Evolutionary conservation across 2,113 vertebrate species (phyloP), one percentile per base, ranked within the genome.

Genomic region (Daphoenositta chrysoptera): DNA sequence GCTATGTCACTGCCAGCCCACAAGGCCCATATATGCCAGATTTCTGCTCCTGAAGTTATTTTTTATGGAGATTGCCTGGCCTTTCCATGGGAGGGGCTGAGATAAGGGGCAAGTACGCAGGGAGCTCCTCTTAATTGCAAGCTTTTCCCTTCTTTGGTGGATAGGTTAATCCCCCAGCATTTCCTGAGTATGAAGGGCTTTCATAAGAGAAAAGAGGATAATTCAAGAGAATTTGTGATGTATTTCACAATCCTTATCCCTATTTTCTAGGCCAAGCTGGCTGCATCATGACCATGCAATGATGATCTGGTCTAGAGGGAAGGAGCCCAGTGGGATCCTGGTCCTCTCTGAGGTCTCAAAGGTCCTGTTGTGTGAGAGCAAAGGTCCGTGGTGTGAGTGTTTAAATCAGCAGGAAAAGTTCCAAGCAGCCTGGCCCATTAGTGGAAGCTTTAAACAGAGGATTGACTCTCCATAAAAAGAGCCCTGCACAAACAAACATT

Each of bases 111-210:
- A n/a, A 68, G 47, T 3, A 18, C 0, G 0, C 39, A 47, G 75
- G 47, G 88, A 90, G 68, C 57, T 70, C 64, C 80, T 83, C 72
- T 88, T 91, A 68, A 86, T 60, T 87, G 86, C 80, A 53, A 56
- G 51, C 47, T 86, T 80, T 94, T 86, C 88, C 86, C 64, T 91
- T 85, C 71, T 87, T 73, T 88, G 86, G 75, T 85, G 69, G 53
- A 77, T 31, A 85, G 85, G 72, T 90, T 93, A 94, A 91, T 94
- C 94, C 48, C 40, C 42, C 86, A 57, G 64, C 51, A 73, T 75
- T 92, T 93, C 94, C 93, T 81, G 82, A 88, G 50, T 21, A 23
- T 37, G 60, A 83, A 72, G 17, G 47, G 54, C 79, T 94, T 91
- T 91, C 58, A 21, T 33, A 81, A 90, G 71, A 73, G 75, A 77